Evolutionary conservation across 2,888 invertebrate genomes (phyloP).

Genomic region (Tetramorium bicarinatum): DNA sequence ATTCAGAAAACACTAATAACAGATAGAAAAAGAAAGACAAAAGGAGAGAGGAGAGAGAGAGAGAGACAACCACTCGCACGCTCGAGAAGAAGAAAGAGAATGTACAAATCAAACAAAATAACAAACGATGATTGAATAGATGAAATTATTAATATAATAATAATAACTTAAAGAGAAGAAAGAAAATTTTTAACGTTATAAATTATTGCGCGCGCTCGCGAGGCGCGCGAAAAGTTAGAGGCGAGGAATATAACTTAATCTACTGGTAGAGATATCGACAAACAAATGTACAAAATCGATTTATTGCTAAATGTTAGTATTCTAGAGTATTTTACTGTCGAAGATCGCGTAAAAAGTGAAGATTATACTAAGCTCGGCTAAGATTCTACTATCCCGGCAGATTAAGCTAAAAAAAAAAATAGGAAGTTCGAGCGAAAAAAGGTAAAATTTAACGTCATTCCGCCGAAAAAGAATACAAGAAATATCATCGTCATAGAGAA

Average conservation of each 20-base stretch:
- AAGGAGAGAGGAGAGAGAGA: conserved; percentile 58
- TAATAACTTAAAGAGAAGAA: conserved; percentile 81
- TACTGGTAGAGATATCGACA: conserved; percentile 78
- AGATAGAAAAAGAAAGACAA: conserved; percentile 50
- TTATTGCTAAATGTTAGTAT: conserved; percentile 84
- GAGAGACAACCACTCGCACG: conserved; percentile 79
- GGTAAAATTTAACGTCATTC: conserved; percentile 46
- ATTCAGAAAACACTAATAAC: conserved; percentile 43
- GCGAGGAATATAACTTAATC: conserved; percentile 73
- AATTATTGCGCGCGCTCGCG: conserved; percentile 78
- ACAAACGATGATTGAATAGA: conserved; percentile 79
- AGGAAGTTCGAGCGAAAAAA: conserved; percentile 18
- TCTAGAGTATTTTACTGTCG: conserved; percentile 83
- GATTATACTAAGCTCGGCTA: conserved; percentile 66
- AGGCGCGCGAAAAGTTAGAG: conserved; percentile 69
- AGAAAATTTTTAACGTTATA: conserved; percentile 84
- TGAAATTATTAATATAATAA: conserved; percentile 84
- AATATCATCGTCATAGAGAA: conserved; percentile 28
- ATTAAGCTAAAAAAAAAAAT: conserved; percentile 41
- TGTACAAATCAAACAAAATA: conserved; percentile 85
- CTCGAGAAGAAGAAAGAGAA: conserved; percentile 76
- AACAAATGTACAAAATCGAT: conserved; percentile 85
- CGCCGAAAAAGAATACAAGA: conserved; percentile 41
- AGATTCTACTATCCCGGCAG: conserved; percentile 67
- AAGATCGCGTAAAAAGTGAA: conserved; percentile 60